These are phyloP conservation scores for Ferdinandea cuprea DNA, from an alignment of 2,888 invertebrate genomes.

Conservation along the genomic window DNA sequence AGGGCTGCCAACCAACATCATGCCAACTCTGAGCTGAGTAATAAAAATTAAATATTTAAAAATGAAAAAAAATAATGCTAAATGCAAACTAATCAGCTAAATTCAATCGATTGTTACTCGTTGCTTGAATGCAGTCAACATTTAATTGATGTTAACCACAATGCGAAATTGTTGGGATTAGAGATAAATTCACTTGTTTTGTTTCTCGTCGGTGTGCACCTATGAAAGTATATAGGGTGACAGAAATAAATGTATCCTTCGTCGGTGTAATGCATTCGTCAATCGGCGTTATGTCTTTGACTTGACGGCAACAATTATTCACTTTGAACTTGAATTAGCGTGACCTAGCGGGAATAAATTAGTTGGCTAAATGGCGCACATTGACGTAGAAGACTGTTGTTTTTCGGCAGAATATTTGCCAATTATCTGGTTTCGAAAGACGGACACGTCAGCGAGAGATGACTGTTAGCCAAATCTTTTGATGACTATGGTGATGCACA, in stretches of 20 bases:
- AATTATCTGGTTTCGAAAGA: background rate
- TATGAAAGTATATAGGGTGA: background rate
- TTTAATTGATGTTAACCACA: conserved; percentile 7
- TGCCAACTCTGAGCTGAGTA: background rate
- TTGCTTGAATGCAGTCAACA: background rate
- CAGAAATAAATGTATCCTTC: conserved; percentile 57
- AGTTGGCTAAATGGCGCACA: background rate
- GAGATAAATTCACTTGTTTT: conserved; percentile 9
- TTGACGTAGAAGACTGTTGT: background rate
- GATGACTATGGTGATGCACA: too few relatives aligned
- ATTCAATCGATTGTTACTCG: background rate
- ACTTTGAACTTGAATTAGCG: conserved; percentile 48
- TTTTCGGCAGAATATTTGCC: background rate
- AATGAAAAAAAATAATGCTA: background rate
- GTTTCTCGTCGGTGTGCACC: too few relatives aligned
- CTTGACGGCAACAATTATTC: conserved; percentile 30
- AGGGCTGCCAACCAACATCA: conserved; percentile 16
- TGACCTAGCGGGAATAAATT: conserved; percentile 4
- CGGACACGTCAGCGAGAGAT: background rate
- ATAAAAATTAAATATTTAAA: conserved; percentile 22
- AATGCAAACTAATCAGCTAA: conserved; percentile 1
- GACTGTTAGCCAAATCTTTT: too few relatives aligned
- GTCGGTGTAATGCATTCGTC: conserved; percentile 15
- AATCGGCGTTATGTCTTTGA: conserved; percentile 32
- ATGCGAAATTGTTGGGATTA: background rate